Evolutionary conservation across 2,888 invertebrate genomes (phyloP), one percentile per base, ranked within the genome.

Genomic region (Caenorhabditis parvicauda): DNA sequence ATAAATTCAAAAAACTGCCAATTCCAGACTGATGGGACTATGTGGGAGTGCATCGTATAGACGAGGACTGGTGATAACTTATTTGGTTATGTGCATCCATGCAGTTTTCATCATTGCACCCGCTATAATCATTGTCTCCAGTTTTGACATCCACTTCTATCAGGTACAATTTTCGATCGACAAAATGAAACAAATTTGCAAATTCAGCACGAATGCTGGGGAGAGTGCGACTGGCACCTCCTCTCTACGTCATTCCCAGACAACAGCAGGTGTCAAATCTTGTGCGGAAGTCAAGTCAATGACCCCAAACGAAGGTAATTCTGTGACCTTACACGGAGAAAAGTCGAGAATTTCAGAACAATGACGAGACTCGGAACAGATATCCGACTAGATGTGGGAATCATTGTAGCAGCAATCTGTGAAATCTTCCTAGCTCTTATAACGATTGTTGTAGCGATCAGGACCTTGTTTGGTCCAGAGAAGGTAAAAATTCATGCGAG

Each of bases 291-390:
- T 39, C 64, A 70, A 48, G 72, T 76, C 43, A 70, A 70, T 52
- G 70, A 68, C 44, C 67, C 71, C 21, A 67, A 64, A 61, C 60
- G 71, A 46, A 65, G 72, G 73, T 74, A 21, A n/a, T n/a, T n/a
- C n/a, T n/a, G n/a, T n/a, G n/a, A n/a, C n/a, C n/a, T n/a, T n/a
- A n/a, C n/a, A n/a, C n/a, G n/a, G n/a, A n/a, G 35, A 42, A 54
- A 48, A 42, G 19, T 43, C 22, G 37, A 27, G 37, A 25, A 37
- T 45, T 60, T 74, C 55, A 75, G 75, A 43, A 47, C 66, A 41
- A 76, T 76, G 76, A 76, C 69, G 7, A 66, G 76, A 14, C 59
- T 76, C n/a, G 76, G 76, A n/a, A 76, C 76, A 12, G 76, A 76
- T 47, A 73, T 74, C 41, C 69, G 73, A 27, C 51, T 76, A 17